Evolutionary conservation across 2,888 invertebrate species (phyloP).

Genomic region (Torymus tubicola): DNA sequence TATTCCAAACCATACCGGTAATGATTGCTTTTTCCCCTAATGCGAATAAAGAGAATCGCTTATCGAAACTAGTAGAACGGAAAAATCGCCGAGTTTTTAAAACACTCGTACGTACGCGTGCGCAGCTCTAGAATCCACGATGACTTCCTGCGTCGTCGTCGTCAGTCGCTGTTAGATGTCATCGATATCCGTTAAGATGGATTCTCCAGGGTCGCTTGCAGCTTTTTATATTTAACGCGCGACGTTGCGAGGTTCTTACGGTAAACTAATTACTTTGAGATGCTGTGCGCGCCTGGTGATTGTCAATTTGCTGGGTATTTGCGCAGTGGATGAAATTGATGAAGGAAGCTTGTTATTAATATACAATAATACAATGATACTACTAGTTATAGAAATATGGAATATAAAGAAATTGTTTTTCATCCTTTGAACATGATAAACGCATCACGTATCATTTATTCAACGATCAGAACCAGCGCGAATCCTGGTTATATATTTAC

Average conservation of each 20-base stretch:
- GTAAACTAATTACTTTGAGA: conserved; percentile 26
- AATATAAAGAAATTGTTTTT: too few relatives aligned
- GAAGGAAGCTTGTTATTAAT: too few relatives aligned
- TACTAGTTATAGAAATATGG: too few relatives aligned
- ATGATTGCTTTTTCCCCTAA: not conserved
- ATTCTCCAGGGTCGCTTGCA: conserved; percentile 23
- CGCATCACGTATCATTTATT: too few relatives aligned
- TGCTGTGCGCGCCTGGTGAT: too few relatives aligned
- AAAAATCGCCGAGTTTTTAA: conserved; percentile 36
- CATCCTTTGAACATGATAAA: too few relatives aligned
- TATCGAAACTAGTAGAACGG: not conserved
- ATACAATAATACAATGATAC: too few relatives aligned
- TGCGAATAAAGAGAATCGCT: conserved; percentile 5
- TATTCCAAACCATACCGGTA: conserved; percentile 54
- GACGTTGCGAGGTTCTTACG: not conserved
- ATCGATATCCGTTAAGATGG: conserved; percentile 13
- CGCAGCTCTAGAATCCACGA: conserved; percentile 34
- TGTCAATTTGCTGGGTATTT: too few relatives aligned
- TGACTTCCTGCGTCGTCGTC: conserved; percentile 23
- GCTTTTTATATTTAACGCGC: conserved; percentile 15
- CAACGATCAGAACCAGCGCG: too few relatives aligned
- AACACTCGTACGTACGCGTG: not conserved
- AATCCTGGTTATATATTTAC: too few relatives aligned
- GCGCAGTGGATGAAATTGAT: too few relatives aligned
- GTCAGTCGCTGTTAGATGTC: too few relatives aligned